Conservation (phyloP, 92 coral and sea anemone species). For the Metridium senile region DNA sequence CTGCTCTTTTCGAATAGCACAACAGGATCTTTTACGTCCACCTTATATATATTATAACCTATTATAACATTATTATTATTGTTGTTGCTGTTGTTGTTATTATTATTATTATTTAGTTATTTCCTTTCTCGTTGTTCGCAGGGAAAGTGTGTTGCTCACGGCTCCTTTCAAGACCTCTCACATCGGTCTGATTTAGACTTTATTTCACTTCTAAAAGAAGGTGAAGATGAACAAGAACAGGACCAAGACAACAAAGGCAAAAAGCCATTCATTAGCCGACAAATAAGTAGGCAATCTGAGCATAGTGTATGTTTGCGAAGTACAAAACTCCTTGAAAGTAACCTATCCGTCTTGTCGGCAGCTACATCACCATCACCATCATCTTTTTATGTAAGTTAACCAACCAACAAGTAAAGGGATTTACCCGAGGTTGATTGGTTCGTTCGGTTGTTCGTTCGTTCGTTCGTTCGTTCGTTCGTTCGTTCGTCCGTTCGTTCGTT, state of each 20-base stretch:
- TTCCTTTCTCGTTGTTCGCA: too few relatives aligned
- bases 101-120: too few relatives aligned
- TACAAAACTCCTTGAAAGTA: constrained; percentile 53
- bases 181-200: constrained; percentile 28
- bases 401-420: neutral
- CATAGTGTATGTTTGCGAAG: constrained; percentile 20
- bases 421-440: neutral
- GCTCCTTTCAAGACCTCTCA: constrained; percentile 62
- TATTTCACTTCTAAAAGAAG: constrained; percentile 47
- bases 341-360: constrained; percentile 61
- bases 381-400: constrained; percentile 66
- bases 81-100: too few relatives aligned
- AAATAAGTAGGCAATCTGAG: constrained; percentile 45
- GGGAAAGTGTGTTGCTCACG: constrained; percentile 65
- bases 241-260: constrained; percentile 34
- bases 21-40: too few relatives aligned
- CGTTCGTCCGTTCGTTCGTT: neutral
- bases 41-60: too few relatives aligned
- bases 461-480: neutral
- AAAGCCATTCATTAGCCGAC: constrained; percentile 25
- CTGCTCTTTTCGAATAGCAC: too few relatives aligned
- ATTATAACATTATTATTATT: too few relatives aligned
- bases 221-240: constrained; percentile 5
- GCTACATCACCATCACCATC: constrained; percentile 51
- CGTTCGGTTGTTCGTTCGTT: neutral